Conservation (phyloP, 2,888 invertebrate genomes). For the Lordiphosa andalusiaca region DNA sequence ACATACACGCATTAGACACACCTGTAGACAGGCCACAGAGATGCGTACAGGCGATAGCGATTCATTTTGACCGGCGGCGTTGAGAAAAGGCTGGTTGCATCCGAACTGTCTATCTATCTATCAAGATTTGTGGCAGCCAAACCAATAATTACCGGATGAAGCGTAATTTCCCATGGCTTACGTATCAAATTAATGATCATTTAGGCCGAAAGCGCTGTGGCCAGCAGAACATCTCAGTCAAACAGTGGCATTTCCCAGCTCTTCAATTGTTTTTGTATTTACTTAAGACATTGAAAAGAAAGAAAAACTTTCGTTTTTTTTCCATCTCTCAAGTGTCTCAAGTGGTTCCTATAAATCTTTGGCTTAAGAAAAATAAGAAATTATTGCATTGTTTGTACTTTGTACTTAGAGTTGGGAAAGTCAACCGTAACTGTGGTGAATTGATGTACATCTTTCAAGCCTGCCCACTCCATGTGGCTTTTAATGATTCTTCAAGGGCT, state of each 20-base stretch:
- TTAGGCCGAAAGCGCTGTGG: slow-evolving; percentile 15
- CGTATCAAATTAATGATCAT: slow-evolving; percentile 43
- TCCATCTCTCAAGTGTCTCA: slow-evolving; percentile 50
- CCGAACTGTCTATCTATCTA: slow-evolving; percentile 63
- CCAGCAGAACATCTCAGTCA: slow-evolving; percentile 27
- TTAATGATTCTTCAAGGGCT: slow-evolving; percentile 68
- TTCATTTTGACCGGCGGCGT: slow-evolving; percentile 51
- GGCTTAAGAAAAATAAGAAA: slow-evolving; percentile 44
- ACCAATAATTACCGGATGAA: slow-evolving; percentile 73
- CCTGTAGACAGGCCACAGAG: slow-evolving; percentile 34
- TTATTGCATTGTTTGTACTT: slow-evolving; percentile 40
- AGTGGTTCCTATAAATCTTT: slow-evolving; percentile 64
- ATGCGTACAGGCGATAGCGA: slow-evolving; percentile 23
- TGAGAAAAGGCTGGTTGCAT: slow-evolving; percentile 47
- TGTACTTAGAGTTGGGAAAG: slow-evolving; percentile 54
- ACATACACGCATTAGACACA: slow-evolving; percentile 50
- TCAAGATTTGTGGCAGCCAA: slow-evolving; percentile 54
- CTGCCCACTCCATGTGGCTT: slow-evolving; percentile 37
- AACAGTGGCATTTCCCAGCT: slow-evolving; percentile 40
- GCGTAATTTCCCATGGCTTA: slow-evolving; percentile 64
- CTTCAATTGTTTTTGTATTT: slow-evolving; percentile 57
- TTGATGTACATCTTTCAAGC: slow-evolving; percentile 44
- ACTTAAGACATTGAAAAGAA: slow-evolving; percentile 29
- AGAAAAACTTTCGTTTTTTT: slow-evolving; percentile 70
- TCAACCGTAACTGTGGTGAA: slow-evolving; percentile 30